Evolutionary conservation across 2,797 vertebrate species (phyloP), one percentile per base, ranked within the genome.

Genomic region (Typhlichthys subterraneus): DNA sequence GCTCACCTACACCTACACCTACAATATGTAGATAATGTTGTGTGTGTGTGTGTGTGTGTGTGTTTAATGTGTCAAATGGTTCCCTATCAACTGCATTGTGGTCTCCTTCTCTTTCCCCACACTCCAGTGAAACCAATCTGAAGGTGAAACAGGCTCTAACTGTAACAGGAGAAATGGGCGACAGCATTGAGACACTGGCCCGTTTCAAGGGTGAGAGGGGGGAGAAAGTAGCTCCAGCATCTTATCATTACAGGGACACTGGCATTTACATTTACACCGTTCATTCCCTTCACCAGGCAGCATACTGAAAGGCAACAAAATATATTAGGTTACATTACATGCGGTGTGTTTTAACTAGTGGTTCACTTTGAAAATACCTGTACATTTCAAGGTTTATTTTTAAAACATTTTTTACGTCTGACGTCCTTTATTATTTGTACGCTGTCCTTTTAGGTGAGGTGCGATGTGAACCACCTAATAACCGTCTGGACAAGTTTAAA

Each of bases 121-220:
- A 31, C 48, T 73, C 1, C 81, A 99, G 97, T 61, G 97, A 99
- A 89, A 99, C 97, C 56, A 99, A 99, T 73, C 88, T 99, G 82
- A 99, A 99, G 83, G 96, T 98, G 82, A 97, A 95, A 63, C 97
- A 98, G 87, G 93, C 95, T 3, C 73, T 97, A 83, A 94, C 94
- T 0, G 70, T 94, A 45, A 98, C 97, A 2, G 93, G 94, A 42
- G 91, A 94, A 2, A 65, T 99, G 82, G 95, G 93, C 50, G 92
- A 93, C 70, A 63, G 82, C 68, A 89, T 94, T n/a, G 81, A 91
- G 1, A 81, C 65, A 3, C 89, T 98, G 51, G 93, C 93, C 4
- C 57, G 69, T 10, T 99, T 99, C 69, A 87, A 89, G 1, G 96
- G 97, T 99, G 79, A 81, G 67, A 65, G 13, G 5, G 45, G 38